phyloP scores from a whole-genome alignment of 2,113 vertebrate genomes.

The Dolichotis patagonum region DNA sequence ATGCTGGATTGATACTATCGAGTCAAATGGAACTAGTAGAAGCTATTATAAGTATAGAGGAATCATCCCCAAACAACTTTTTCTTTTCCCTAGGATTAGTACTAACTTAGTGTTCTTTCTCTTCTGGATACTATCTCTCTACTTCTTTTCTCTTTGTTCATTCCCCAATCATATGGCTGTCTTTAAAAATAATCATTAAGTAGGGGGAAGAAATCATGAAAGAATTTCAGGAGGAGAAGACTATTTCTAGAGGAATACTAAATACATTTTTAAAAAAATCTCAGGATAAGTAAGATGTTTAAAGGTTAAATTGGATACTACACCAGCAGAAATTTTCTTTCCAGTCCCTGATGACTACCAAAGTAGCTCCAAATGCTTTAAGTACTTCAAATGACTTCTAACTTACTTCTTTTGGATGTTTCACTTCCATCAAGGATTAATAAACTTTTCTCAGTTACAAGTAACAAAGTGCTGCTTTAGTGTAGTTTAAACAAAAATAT shows the following conservation, averaged over 20 bases:
- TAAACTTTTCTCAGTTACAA: not conserved
- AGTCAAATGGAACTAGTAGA: not conserved
- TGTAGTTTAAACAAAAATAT: not conserved
- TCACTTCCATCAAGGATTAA: not conserved
- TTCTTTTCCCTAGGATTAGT: not conserved
- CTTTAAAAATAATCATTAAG: not conserved
- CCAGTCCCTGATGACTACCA: not conserved
- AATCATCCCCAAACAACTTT: not conserved
- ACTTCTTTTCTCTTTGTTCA: not conserved
- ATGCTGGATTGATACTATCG: not conserved
- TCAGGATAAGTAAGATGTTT: not conserved
- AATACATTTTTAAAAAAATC: constrained; percentile 3
- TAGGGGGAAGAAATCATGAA: not conserved
- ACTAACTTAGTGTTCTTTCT: not conserved
- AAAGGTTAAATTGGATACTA: not conserved
- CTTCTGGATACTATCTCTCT: not conserved
- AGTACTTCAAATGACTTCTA: not conserved
- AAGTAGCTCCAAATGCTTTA: not conserved
- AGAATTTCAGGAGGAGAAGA: not conserved
- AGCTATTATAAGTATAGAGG: not conserved
- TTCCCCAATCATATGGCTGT: not conserved
- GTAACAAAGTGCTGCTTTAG: not conserved
- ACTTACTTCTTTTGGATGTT: not conserved
- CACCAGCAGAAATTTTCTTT: not conserved
- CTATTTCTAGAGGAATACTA: not conserved